phyloP scores from a whole-genome alignment of 2,113 vertebrate species.

The Vulpes ferrilata region DNA sequence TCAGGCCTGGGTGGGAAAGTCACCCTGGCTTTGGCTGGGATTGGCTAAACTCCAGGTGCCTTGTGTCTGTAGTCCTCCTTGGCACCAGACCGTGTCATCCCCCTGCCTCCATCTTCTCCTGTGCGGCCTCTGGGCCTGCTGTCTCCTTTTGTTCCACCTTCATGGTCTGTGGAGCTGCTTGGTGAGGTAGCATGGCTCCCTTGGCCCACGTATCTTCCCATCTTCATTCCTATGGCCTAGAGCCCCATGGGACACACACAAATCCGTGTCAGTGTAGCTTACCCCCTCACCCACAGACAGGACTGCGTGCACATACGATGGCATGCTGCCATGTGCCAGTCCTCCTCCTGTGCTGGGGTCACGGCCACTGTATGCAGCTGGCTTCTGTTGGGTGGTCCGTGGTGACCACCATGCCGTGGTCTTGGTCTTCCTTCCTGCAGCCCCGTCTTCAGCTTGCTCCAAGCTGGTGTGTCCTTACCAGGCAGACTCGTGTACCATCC shows the following conservation, averaged over 20 bases:
- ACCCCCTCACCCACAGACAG: not conserved
- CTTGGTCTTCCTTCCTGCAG: not conserved
- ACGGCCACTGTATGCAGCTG: not conserved
- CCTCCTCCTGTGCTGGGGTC: not conserved
- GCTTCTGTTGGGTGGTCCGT: not conserved
- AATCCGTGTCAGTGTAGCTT: not conserved
- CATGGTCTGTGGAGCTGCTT: not conserved
- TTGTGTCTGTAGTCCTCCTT: not conserved
- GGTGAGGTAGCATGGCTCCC: not conserved
- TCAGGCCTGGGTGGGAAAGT: not conserved
- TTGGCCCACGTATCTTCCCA: not conserved
- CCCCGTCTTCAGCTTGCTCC: not conserved
- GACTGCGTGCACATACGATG: accelerated
- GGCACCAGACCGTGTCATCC: not conserved
- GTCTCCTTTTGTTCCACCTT: not conserved
- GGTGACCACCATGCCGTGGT: accelerated
- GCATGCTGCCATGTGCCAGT: not conserved
- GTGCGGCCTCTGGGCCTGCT: not conserved
- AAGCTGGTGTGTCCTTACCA: not conserved
- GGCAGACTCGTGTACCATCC: accelerated
- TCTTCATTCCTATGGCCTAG: not conserved
- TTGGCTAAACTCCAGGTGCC: not conserved
- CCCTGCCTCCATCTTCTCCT: not conserved
- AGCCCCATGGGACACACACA: not conserved
- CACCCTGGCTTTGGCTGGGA: not conserved